Conservation (phyloP, 2,797 vertebrate species). For the Onychomys arenicola region DNA sequence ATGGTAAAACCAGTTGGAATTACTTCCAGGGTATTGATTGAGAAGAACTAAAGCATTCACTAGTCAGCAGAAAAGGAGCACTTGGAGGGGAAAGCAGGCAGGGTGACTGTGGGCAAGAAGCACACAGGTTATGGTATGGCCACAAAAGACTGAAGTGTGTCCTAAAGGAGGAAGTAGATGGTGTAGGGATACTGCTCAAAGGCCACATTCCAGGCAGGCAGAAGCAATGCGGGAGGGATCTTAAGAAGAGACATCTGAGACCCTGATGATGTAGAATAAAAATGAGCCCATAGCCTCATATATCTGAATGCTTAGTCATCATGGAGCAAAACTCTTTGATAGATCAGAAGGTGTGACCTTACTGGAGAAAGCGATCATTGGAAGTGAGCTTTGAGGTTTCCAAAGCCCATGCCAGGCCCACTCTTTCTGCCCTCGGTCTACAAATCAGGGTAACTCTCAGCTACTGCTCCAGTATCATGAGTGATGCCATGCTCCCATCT, state of each 20-base stretch:
- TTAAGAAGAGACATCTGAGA: neutral
- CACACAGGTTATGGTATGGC: neutral
- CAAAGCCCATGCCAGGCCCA: neutral
- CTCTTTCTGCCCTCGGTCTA: neutral
- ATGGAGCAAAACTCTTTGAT: neutral
- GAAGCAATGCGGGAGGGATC: neutral
- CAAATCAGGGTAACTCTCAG: neutral
- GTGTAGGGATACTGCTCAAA: neutral
- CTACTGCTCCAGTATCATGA: neutral
- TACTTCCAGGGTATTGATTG: neutral
- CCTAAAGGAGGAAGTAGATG: neutral
- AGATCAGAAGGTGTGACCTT: neutral
- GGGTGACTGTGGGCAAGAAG: neutral
- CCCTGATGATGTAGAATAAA: neutral
- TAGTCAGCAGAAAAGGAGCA: constrained; percentile 10
- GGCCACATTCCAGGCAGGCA: neutral
- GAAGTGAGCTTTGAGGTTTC: neutral
- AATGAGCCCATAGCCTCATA: neutral
- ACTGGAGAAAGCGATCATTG: neutral
- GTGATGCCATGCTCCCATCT: neutral
- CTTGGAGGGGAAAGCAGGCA: neutral
- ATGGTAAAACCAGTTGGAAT: neutral
- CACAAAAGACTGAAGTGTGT: neutral
- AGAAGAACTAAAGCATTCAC: neutral
- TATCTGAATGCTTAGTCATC: neutral